These are phyloP conservation scores for Syngnathus scovelli DNA, from an alignment of 2,113 vertebrate genomes.

Conservation along the genomic window DNA sequence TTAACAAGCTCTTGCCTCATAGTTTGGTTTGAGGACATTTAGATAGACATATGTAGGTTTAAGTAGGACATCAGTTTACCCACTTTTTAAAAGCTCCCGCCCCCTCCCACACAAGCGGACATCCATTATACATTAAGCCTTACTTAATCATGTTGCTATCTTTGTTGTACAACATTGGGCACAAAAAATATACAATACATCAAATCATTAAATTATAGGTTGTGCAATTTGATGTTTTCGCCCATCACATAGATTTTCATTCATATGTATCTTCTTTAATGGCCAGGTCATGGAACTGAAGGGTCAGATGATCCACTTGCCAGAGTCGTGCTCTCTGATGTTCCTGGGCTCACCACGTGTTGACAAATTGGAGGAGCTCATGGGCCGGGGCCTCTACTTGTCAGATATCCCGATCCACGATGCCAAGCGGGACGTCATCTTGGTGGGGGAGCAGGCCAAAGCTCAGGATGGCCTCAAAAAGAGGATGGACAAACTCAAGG, in stretches of 20 bases:
- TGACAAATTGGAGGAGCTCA: constrained; percentile 95
- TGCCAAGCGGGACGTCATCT: constrained; percentile 91
- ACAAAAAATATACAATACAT: background rate
- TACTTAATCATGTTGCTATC: background rate
- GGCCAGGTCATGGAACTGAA: constrained; percentile 96
- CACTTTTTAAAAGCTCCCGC: constrained; percentile 12
- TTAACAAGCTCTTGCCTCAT: background rate
- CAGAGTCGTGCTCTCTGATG: constrained; percentile 88
- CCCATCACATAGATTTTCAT: constrained; percentile 24
- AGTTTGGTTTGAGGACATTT: constrained; percentile 10
- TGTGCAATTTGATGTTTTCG: background rate
- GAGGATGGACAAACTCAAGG: constrained; percentile 96
- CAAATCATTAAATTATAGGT: background rate
- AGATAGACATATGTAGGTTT: constrained; percentile 7
- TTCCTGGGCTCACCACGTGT: constrained; percentile 96
- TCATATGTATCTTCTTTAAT: constrained; percentile 25
- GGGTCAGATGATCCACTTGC: constrained; percentile 97
- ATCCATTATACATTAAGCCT: constrained; percentile 12
- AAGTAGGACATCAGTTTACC: constrained; percentile 10
- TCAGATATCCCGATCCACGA: constrained; percentile 98
- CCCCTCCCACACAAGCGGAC: background rate
- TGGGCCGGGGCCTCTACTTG: constrained; percentile 92
- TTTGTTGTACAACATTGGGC: background rate
- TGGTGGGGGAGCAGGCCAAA: constrained; percentile 96
- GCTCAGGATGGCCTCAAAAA: constrained; percentile 97